These are phyloP conservation scores for Apis cerana DNA, from an alignment of 1,140 invertebrate species.

Conservation along the genomic window DNA sequence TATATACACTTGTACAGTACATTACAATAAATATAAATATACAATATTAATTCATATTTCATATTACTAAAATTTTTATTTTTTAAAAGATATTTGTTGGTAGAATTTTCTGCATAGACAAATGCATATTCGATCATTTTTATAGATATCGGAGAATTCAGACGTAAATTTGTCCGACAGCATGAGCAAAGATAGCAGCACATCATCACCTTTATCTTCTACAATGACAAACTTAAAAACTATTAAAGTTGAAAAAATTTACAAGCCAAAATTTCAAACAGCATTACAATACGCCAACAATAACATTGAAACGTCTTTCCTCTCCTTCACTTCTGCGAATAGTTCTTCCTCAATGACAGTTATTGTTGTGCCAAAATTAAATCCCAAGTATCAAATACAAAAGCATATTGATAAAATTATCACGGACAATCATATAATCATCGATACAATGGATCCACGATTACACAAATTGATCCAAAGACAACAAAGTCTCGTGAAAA, in stretches of 20 bases:
- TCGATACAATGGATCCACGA: constrained; percentile 88
- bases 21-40: no score
- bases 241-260: constrained; percentile 84
- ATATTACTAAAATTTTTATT: no score
- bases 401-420: constrained; percentile 92
- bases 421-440: constrained; percentile 92
- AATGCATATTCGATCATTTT: neutral
- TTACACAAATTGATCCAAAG: constrained; percentile 82
- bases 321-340: constrained; percentile 55
- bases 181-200: constrained; percentile 77
- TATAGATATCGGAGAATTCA: constrained; percentile 77
- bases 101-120: neutral
- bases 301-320: constrained; percentile 68
- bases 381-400: constrained; percentile 85
- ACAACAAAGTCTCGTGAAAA: constrained; percentile 70
- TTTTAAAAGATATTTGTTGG: no score
- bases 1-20: no score
- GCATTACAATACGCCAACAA: constrained; percentile 81
- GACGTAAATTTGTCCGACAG: constrained; percentile 78
- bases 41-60: no score
- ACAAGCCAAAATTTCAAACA: constrained; percentile 91
- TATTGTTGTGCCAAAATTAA: constrained; percentile 69
- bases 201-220: constrained; percentile 68
- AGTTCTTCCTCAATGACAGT: constrained; percentile 33
- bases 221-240: constrained; percentile 68